Evolutionary conservation across 2,113 vertebrate species (phyloP).

Genomic region (Microtus montanus): DNA sequence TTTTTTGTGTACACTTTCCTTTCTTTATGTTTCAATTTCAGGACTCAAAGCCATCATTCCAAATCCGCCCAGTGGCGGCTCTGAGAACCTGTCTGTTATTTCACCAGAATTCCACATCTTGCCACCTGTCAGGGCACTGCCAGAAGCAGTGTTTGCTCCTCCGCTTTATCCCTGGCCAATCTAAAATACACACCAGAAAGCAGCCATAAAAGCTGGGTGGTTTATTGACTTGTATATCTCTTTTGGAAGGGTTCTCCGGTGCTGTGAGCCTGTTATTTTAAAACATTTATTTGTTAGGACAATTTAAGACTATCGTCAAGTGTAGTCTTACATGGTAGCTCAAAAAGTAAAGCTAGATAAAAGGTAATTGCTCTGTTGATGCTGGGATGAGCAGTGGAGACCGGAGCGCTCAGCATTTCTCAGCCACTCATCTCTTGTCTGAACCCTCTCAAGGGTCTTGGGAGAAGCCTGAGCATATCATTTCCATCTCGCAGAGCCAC

Average conservation of each 20-base stretch:
- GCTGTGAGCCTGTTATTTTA: conserved; percentile 1
- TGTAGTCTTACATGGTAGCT: background rate
- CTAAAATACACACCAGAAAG: background rate
- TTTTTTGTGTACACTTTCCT: background rate
- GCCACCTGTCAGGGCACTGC: background rate
- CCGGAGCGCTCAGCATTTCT: background rate
- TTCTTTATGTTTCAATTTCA: background rate
- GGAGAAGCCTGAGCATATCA: background rate
- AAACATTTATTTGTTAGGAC: conserved; percentile 41
- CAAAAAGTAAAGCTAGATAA: background rate
- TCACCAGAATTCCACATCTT: background rate
- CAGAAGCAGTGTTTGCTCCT: background rate
- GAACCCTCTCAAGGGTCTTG: background rate
- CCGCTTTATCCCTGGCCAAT: background rate
- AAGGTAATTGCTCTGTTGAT: background rate
- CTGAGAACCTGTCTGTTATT: background rate
- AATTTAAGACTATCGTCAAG: background rate
- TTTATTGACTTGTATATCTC: conserved; percentile 29
- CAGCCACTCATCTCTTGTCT: background rate
- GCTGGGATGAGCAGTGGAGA: background rate
- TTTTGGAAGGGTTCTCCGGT: conserved; percentile 35
- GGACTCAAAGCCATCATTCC: background rate
- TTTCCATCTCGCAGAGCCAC: background rate
- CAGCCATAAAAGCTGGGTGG: background rate
- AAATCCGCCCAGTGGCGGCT: background rate